Evolutionary conservation across 2,797 vertebrate species (phyloP).

Genomic region (Acropternis orthonyx): DNA sequence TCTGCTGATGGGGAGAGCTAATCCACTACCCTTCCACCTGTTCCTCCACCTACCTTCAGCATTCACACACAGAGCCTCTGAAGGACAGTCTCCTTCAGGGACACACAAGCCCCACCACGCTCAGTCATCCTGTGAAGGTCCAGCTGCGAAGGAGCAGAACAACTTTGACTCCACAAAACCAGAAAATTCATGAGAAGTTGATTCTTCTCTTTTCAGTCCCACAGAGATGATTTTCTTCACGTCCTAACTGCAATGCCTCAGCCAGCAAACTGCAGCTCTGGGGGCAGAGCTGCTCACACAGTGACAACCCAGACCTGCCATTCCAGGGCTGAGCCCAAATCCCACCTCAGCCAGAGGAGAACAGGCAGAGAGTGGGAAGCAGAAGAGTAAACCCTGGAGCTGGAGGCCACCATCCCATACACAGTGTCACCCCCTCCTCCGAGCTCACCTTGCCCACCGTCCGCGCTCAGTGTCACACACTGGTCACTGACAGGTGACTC

Average conservation of each 20-base stretch:
- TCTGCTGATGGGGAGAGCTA: neutral
- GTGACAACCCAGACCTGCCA: neutral
- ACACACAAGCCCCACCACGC: fast-evolving
- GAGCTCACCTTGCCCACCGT: fast-evolving
- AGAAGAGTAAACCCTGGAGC: neutral
- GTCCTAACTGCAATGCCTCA: fast-evolving
- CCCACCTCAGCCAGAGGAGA: neutral
- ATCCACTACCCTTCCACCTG: fast-evolving
- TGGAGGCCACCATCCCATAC: neutral
- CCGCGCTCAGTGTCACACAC: fast-evolving
- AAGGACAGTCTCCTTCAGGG: neutral
- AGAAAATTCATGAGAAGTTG: neutral
- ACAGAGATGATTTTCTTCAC: fast-evolving
- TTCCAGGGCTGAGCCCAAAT: neutral
- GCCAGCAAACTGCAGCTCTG: neutral
- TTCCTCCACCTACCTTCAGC: neutral
- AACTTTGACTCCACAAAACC: neutral
- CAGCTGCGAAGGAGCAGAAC: neutral
- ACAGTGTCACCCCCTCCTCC: fast-evolving
- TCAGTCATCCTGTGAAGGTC: fast-evolving
- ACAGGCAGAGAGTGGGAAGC: neutral
- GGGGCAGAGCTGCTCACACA: neutral
- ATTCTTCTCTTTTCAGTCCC: neutral
- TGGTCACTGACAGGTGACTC: neutral
- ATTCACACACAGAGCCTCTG: fast-evolving